A percentile compares a stretch with the other conserved stretches of the same genome.
These are phyloP conservation scores for Anastatus disparis DNA, from an alignment of 1,140 invertebrate genomes.

Conservation along the genomic window DNA sequence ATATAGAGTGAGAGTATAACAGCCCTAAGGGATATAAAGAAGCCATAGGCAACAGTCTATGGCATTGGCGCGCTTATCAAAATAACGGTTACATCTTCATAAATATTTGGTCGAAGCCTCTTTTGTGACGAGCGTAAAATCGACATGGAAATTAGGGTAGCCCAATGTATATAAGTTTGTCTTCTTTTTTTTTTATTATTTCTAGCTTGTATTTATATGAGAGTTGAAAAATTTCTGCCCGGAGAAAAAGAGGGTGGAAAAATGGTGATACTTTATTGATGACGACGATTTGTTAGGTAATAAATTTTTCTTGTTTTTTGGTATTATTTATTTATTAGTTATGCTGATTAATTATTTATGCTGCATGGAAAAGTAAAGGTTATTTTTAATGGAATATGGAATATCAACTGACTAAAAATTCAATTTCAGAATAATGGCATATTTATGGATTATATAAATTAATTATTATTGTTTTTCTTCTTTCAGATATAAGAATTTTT, in stretches of 20 bases:
- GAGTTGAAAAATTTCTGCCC: no score
- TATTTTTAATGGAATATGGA: no score
- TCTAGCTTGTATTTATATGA: no score
- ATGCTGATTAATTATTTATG: neutral
- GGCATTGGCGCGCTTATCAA: slow-evolving; percentile 59
- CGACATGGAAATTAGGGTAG: slow-evolving; percentile 58
- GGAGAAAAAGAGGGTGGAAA: no score
- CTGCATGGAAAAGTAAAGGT: no score
- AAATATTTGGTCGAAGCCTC: slow-evolving; percentile 60
- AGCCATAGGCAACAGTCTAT: neutral
- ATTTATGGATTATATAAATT: no score
- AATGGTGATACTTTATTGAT: neutral
- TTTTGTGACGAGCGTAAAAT: slow-evolving; percentile 59
- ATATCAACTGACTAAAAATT: no score
- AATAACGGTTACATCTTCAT: slow-evolving; percentile 68
- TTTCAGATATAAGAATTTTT: no score
- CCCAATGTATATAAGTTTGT: neutral
- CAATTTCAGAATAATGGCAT: no score
- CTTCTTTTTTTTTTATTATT: neutral
- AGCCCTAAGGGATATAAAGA: no score
- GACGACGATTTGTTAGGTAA: slow-evolving; percentile 7
- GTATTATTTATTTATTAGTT: neutral
- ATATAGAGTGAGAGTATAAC: no score
- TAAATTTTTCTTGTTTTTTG: neutral
- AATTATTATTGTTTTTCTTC: no score